A percentile compares a stretch with the other conserved stretches of the same genome.
Evolutionary conservation across 2,797 vertebrate genomes (phyloP).

Genomic region (Dendrocincla tyrannina): DNA sequence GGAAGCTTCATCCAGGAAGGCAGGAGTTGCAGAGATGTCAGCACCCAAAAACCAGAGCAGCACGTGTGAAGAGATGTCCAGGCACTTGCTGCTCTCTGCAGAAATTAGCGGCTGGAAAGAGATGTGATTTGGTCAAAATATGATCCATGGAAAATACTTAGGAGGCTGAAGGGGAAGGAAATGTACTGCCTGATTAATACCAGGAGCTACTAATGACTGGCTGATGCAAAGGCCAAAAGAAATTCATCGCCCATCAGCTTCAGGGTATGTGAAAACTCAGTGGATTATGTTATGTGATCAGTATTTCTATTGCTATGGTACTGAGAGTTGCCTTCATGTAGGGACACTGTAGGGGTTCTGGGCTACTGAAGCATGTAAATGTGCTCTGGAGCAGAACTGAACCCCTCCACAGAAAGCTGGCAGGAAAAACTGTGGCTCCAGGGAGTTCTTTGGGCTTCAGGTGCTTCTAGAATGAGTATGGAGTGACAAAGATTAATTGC

Average conservation of each 20-base stretch:
- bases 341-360: neutral
- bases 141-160: neutral
- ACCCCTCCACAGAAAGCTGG: neutral
- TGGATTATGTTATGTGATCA: neutral
- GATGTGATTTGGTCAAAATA: slow-evolving; percentile 2
- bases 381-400: neutral
- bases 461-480: slow-evolving; percentile 23
- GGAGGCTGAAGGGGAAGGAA: neutral
- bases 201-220: neutral
- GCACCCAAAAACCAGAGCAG: neutral
- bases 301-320: neutral
- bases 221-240: neutral
- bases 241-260: neutral
- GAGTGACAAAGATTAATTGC: slow-evolving; percentile 50
- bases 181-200: neutral
- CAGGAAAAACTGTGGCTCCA: neutral
- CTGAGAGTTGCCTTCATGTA: neutral
- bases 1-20: neutral
- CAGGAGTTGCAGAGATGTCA: neutral
- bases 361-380: neutral
- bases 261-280: neutral
- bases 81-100: neutral
- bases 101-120: neutral
- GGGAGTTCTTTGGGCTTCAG: neutral
- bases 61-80: neutral